phyloP scores from a whole-genome alignment of 1,140 invertebrate genomes.

The Steinernema feltiae region DNA sequence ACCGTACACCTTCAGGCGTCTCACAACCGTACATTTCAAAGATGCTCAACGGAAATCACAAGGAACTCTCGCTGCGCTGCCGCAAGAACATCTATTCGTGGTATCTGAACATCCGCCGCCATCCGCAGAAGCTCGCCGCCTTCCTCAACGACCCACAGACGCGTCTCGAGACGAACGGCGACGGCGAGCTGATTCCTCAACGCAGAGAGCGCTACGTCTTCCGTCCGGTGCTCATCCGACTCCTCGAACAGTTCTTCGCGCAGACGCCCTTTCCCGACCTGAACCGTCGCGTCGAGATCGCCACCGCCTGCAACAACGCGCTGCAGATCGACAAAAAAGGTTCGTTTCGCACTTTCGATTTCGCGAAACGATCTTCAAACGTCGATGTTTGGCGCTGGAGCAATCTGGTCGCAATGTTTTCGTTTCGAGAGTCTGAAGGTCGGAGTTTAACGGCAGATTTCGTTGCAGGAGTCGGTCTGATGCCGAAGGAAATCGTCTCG shows the following conservation, averaged over 20 bases:
- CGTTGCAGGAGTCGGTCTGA: slow-evolving; percentile 45
- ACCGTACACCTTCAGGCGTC: slow-evolving; percentile 39
- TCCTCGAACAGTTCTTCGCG: slow-evolving; percentile 49
- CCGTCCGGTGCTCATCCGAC: slow-evolving; percentile 46
- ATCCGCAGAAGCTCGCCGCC: slow-evolving; percentile 46
- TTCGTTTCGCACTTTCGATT: not conserved
- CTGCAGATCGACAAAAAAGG: slow-evolving; percentile 52
- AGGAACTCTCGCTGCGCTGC: slow-evolving; percentile 53
- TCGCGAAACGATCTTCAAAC: not conserved
- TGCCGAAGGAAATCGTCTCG: slow-evolving; percentile 57
- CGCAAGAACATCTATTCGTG: slow-evolving; percentile 56
- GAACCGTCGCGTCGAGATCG: slow-evolving; percentile 48
- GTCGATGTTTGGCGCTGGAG: not conserved
- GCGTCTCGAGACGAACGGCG: slow-evolving; percentile 51
- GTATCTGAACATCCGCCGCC: slow-evolving; percentile 54
- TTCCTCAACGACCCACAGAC: slow-evolving; percentile 52
- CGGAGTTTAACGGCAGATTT: not conserved
- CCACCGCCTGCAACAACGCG: slow-evolving; percentile 45
- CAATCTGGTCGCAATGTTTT: not conserved
- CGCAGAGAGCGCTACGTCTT: slow-evolving; percentile 55
- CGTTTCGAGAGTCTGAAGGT: not conserved
- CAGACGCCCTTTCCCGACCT: slow-evolving; percentile 48
- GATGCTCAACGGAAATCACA: slow-evolving; percentile 54
- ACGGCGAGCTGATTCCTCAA: slow-evolving; percentile 56
- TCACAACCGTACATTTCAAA: slow-evolving; percentile 56